phyloP scores from a whole-genome alignment of 2,888 invertebrate genomes.

The Crocallis elinguaria region DNA sequence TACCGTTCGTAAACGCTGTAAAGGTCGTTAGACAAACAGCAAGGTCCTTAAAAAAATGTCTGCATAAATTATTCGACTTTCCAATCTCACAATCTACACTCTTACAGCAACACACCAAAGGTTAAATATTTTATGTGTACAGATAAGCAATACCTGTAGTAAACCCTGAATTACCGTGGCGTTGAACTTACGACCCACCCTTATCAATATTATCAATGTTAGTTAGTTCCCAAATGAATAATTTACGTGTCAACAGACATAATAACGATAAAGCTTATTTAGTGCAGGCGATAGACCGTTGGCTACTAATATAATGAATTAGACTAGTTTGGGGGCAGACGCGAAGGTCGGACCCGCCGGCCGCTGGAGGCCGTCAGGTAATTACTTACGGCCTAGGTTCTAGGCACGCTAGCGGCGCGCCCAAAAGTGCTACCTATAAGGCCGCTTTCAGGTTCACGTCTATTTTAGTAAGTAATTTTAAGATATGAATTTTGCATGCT shows the following conservation, averaged over 20 bases:
- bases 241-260: constrained; percentile 22
- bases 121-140: no score
- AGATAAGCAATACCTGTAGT: no score
- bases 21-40: no score
- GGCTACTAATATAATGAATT: constrained; percentile 23
- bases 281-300: constrained; percentile 17
- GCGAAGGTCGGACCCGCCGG: constrained; percentile 32
- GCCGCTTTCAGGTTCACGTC: background rate
- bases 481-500: no score
- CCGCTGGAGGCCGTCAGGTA: constrained; percentile 5
- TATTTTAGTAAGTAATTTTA: no score
- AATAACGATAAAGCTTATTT: constrained; percentile 20
- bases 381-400: constrained; percentile 28
- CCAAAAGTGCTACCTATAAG: constrained; percentile 15
- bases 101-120: no score
- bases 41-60: no score
- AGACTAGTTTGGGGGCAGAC: constrained; percentile 20
- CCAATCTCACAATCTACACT: no score
- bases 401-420: constrained; percentile 37
- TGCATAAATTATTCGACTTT: no score
- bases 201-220: constrained; percentile 3
- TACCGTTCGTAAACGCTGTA: no score
- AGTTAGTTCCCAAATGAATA: constrained; percentile 11
- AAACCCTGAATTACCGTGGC: background rate
- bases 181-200: background rate